A percentile compares a stretch with the other conserved stretches of the same genome.
Conservation (phyloP, 1,140 invertebrate genomes). For the Polyergus mexicanus region DNA sequence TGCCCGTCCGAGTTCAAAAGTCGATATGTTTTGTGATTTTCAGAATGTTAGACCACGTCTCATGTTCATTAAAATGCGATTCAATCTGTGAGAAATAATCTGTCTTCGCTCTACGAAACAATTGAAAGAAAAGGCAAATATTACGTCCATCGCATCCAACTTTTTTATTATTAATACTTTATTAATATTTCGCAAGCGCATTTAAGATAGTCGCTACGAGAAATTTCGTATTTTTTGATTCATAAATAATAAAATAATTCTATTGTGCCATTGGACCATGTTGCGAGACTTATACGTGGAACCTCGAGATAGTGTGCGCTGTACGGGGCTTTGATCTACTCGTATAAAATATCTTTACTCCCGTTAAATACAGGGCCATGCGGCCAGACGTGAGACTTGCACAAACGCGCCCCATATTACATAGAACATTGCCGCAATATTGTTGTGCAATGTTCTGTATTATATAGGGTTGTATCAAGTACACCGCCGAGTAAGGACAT, state of each 20-base stretch:
- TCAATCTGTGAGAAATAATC: neutral
- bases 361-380: too few relatives aligned
- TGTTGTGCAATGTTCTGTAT: too few relatives aligned
- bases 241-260: neutral
- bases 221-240: neutral
- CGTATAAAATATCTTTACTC: too few relatives aligned
- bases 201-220: neutral
- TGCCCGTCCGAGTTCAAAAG: constrained; percentile 79
- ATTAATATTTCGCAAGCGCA: neutral
- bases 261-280: neutral
- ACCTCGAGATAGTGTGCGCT: too few relatives aligned
- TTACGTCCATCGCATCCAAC: constrained; percentile 2
- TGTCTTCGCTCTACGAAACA: constrained; percentile 3
- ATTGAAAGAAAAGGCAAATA: constrained; percentile 15
- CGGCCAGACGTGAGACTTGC: too few relatives aligned
- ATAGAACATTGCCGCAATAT: too few relatives aligned
- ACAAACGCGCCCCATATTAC: too few relatives aligned
- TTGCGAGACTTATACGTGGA: neutral
- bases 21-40: constrained; percentile 72
- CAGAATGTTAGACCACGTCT: constrained; percentile 43
- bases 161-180: neutral
- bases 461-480: too few relatives aligned
- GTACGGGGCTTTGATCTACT: too few relatives aligned
- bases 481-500: too few relatives aligned
- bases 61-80: constrained; percentile 9